phyloP scores from a whole-genome alignment of 2,888 invertebrate species.

The Epirrhoe alternata region DNA sequence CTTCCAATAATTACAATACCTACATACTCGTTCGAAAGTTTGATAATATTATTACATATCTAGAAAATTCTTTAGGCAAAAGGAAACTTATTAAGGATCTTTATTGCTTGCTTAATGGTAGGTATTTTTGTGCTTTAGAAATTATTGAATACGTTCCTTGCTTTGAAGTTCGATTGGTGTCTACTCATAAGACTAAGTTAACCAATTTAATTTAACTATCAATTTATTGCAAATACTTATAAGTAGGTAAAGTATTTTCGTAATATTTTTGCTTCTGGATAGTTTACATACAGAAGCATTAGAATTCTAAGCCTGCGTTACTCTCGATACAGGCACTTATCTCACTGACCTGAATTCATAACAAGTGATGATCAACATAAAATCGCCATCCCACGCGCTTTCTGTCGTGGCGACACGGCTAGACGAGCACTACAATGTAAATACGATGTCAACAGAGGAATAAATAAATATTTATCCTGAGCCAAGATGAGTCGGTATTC shows the following conservation, averaged over 20 bases:
- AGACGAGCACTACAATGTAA: slow-evolving; percentile 76
- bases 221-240: too few species aligned
- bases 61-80: background rate
- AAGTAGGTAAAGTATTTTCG: too few species aligned
- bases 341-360: slow-evolving; percentile 74
- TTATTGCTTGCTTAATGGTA: too few species aligned
- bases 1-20: background rate
- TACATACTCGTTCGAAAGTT: background rate
- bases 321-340: slow-evolving; percentile 53
- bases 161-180: too few species aligned
- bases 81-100: too few species aligned
- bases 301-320: slow-evolving; percentile 38
- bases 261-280: slow-evolving; percentile 21
- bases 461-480: slow-evolving; percentile 82
- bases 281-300: slow-evolving; percentile 6
- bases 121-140: too few species aligned
- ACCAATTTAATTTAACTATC: too few species aligned
- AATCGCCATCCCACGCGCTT: slow-evolving; percentile 69
- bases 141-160: too few species aligned
- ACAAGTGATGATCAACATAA: slow-evolving; percentile 73
- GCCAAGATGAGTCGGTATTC: slow-evolving; percentile 73
- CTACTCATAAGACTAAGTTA: too few species aligned
- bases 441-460: slow-evolving; percentile 81
- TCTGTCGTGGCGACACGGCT: slow-evolving; percentile 66
- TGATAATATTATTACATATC: background rate